phyloP scores from a whole-genome alignment of 2,888 invertebrate species.

The Pachymerium ferrugineum region DNA sequence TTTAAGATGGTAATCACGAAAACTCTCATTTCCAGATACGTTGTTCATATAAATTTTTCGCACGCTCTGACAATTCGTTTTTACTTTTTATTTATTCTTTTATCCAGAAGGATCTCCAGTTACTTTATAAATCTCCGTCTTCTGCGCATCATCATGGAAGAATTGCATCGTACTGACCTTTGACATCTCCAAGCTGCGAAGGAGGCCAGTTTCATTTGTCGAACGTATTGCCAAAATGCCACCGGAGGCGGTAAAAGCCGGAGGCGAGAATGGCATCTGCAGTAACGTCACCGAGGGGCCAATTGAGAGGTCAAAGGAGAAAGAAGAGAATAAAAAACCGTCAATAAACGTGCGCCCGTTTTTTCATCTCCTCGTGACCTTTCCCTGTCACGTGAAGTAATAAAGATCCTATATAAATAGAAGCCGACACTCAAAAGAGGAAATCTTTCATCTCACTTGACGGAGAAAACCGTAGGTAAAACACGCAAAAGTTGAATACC shows the following conservation, averaged over 20 bases:
- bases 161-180: background rate
- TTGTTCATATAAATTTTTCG: background rate
- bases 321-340: background rate
- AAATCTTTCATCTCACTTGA: background rate
- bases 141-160: background rate
- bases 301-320: slow-evolving; percentile 7
- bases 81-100: too few relatives aligned
- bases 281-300: background rate
- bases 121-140: slow-evolving; percentile 8
- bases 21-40: background rate
- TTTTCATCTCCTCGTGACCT: background rate
- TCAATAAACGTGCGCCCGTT: slow-evolving; percentile 17
- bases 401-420: slow-evolving; percentile 12
- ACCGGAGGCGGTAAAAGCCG: slow-evolving; percentile 14
- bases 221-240: background rate
- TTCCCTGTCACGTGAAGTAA: slow-evolving; percentile 1
- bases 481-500: background rate
- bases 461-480: too few relatives aligned
- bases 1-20: background rate
- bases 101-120: too few relatives aligned
- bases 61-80: background rate
- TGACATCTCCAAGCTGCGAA: background rate
- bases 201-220: slow-evolving; percentile 13
- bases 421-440: background rate
- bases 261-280: background rate